Base-by-base conservation (phyloP, 2,888 invertebrate species). In the Ctena decussata region DNA sequence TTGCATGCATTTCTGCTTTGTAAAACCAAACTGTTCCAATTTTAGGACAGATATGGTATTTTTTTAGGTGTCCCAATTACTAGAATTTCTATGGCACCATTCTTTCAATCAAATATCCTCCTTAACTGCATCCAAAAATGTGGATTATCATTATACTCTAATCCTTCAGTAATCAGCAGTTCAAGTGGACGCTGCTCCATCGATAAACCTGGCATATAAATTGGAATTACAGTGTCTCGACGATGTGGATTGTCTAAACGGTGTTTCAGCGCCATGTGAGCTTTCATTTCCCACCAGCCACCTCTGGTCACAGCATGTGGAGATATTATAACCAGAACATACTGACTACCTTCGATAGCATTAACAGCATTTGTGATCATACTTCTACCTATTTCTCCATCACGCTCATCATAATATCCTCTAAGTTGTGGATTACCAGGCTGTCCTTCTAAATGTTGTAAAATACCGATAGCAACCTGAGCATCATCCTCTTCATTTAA, bases 151-250 rank as follows among this genome's bases (percentile, higher is more conserved):
- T 72, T 44, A 46, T 72, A 72, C 11, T 72, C 72, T n/a, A 72
- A 8, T 46, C 72, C 72, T 72, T 72, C 72, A 32, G 46, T 46
- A 69, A 70, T 32, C 37, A 70, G 70, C 35, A 77, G 37, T 49
- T 32, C 21, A 24, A 44, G 41, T 6, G 72, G 72, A 3, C 72
- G 8, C 24, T 35, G 2, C 2, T 65, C 35, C 24, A 15, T 8
- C 30, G 30, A 12, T 41, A 72, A 1, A 1, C 30, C 72, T 44
- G 41, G 41, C 11, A 72, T 27, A 46, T 72, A 72, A 46, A 72
- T n/a, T 18, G 72, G 72, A 32, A 72, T 46, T 1, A 72, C 72
- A 8, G 41, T 72, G 35, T 41, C 24, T 21, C 8, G 32, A 35
- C 6, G 35, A 18, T 65, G 24, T n/a, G 72, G 72, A 30, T 72